These are phyloP conservation scores for Sebastes steindachneri DNA, from an alignment of 2,797 vertebrate genomes.

Conservation along the genomic window DNA sequence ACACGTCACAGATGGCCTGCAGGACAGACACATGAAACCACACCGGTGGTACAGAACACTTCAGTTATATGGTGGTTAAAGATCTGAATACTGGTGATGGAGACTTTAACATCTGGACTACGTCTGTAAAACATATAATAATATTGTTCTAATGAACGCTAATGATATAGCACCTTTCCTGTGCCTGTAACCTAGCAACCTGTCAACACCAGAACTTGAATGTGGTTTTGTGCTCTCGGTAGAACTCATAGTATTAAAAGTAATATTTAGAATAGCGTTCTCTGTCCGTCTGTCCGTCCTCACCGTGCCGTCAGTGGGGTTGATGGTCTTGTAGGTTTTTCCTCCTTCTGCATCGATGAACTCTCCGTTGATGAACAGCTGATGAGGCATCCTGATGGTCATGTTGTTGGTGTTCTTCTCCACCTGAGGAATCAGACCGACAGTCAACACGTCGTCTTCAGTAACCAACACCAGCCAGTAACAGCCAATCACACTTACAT, in stretches of 20 bases:
- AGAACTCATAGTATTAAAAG: neutral
- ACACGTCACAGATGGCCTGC: constrained; percentile 89
- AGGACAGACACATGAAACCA: neutral
- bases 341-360: constrained; percentile 88
- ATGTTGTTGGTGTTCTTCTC: constrained; percentile 86
- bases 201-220: neutral
- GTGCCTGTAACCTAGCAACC: neutral
- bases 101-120: neutral
- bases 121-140: neutral
- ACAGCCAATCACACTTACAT: constrained; percentile 70
- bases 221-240: neutral
- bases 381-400: constrained; percentile 88
- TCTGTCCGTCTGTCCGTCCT: neutral
- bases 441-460: neutral
- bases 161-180: neutral
- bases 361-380: constrained; percentile 89
- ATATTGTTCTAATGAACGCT: neutral
- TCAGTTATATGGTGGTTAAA: neutral
- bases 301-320: constrained; percentile 87
- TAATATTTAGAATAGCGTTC: neutral
- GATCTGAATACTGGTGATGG: neutral
- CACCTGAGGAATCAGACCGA: constrained; percentile 73
- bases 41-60: neutral
- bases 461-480: neutral
- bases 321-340: constrained; percentile 88